Percentiles rank a stretch among this genome's conserved stretches.
phyloP scores from a whole-genome alignment of 2,888 invertebrate species.

The Erpobdella octoculata region DNA sequence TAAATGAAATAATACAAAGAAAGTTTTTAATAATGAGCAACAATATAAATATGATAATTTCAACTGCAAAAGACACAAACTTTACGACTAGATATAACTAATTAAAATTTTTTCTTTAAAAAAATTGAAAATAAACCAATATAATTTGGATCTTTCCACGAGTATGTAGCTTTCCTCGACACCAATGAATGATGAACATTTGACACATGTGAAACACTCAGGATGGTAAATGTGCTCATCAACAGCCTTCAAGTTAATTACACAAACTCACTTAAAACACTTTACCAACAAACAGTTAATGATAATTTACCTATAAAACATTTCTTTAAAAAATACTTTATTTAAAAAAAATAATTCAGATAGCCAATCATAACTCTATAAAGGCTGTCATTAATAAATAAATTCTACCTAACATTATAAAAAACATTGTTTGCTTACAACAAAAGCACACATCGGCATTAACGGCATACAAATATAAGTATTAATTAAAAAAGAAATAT shows the following conservation, averaged over 20 bases:
- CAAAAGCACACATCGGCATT: neutral
- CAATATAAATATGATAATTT: too few relatives aligned
- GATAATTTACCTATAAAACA: neutral
- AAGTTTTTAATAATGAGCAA: neutral
- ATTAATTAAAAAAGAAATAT: neutral
- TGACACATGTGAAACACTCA: conserved; percentile 81
- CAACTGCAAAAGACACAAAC: too few relatives aligned
- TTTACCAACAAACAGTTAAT: neutral
- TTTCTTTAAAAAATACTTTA: neutral
- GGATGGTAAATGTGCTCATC: conserved; percentile 91
- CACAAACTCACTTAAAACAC: neutral
- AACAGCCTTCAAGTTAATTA: conserved; percentile 57
- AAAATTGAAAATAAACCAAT: conserved; percentile 60
- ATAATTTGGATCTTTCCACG: conserved; percentile 78
- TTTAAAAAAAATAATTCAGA: neutral
- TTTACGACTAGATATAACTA: too few relatives aligned
- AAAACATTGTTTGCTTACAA: neutral
- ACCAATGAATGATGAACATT: conserved; percentile 74
- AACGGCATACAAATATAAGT: neutral
- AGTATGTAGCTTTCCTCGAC: conserved; percentile 86
- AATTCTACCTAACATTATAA: neutral
- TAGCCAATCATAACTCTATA: too few relatives aligned
- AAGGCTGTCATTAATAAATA: too few relatives aligned
- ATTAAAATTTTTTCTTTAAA: too few relatives aligned
- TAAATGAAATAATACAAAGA: neutral